phyloP scores from a whole-genome alignment of 2,888 invertebrate genomes.

The Mythimna vitellina region DNA sequence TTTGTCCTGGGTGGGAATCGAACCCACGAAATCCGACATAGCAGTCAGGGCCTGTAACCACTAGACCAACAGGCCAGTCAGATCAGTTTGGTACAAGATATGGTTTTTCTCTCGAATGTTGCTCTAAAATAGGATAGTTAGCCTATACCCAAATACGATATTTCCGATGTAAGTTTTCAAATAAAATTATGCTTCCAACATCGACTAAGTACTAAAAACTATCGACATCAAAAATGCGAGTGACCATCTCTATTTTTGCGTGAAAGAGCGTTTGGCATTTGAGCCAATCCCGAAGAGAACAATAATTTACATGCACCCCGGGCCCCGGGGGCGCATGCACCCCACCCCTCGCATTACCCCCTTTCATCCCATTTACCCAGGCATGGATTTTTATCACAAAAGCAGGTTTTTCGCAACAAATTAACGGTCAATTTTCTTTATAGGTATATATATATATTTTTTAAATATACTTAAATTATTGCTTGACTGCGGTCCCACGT shows the following conservation, averaged over 20 bases:
- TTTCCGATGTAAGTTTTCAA: too few relatives aligned
- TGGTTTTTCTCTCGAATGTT: too few relatives aligned
- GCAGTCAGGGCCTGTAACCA: too few relatives aligned
- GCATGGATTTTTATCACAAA: constrained; percentile 49
- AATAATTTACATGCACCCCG: constrained; percentile 76
- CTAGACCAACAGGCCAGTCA: too few relatives aligned
- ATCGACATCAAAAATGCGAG: constrained; percentile 49
- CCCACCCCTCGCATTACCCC: constrained; percentile 19
- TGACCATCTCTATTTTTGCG: constrained; percentile 65
- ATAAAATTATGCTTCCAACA: too few relatives aligned
- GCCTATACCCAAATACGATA: too few relatives aligned
- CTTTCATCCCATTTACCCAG: constrained; percentile 17
- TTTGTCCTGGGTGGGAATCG: too few relatives aligned
- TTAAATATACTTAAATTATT: not conserved
- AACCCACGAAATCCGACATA: too few relatives aligned
- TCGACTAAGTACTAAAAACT: not conserved
- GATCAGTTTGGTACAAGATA: too few relatives aligned
- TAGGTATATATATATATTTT: too few relatives aligned
- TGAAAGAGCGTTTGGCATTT: constrained; percentile 73
- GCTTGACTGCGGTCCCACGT: not conserved
- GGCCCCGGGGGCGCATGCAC: constrained; percentile 50
- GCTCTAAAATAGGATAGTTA: too few relatives aligned
- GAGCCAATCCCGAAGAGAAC: constrained; percentile 74
- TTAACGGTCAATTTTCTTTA: constrained; percentile 27
- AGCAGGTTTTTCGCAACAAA: constrained; percentile 37